Evolutionary conservation across 2,797 vertebrate genomes (phyloP), one percentile per base, ranked within the genome.

Genomic region (Zalophus californianus): DNA sequence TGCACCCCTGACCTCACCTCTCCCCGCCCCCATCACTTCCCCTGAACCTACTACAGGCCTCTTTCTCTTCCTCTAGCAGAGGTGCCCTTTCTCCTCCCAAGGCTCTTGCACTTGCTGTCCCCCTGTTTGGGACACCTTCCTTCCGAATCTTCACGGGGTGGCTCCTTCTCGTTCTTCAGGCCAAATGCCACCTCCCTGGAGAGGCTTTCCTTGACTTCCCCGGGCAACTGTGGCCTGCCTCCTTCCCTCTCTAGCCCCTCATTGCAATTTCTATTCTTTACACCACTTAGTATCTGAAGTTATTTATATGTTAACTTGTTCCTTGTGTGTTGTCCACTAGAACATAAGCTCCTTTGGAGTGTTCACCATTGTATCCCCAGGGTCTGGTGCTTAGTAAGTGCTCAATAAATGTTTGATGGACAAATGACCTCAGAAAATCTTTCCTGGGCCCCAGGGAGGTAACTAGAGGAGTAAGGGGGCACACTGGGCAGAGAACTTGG

Each of bases 391-490:
- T 94, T 88, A 91, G 44, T 85, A 91, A 72, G 75, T 91, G 93
- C 64, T 90, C 94, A 93, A 27, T 94, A 91, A 94, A 87, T 73
- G 70, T 72, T 89, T 68, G 27, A 58, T 92, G 58, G 73, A 56
- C 94, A 68, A 93, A 27, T 27, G 14, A 80, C 48, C 78, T 88
- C 48, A 88, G 90, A 72, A 90, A 94, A 44, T 23, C 29, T 77
- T 96, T 41, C 60, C 32, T 86, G 78, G 27, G 18, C 52, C 56
- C 66, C 72, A 14, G 8, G 14, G 15, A 38, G 21, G 12, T 21
- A 85, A 21, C 3, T 23, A 44, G 38, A 35, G 20, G 64, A 41
- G 21, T 2, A 62, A 56, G 75, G 21, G 73, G 75, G 29, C 66
- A 48, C n/a, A 1, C 35, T 70, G 15, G 58, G 27, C 29, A 52